phyloP scores from a whole-genome alignment of 2,888 invertebrate species.

The Drosophila vallismaia region DNA sequence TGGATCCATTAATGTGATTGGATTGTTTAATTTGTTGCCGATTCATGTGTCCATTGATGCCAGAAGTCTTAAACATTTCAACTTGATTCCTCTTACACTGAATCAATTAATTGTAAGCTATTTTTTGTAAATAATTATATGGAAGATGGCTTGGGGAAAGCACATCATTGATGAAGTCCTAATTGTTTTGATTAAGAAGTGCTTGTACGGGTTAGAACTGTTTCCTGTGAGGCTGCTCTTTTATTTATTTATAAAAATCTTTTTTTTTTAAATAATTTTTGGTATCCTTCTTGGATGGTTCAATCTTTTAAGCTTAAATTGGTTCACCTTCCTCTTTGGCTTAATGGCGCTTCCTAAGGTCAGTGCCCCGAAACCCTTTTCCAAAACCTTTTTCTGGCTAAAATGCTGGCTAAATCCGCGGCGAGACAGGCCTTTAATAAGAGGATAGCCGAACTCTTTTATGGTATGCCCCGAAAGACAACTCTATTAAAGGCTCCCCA shows the following conservation, averaged over 20 bases:
- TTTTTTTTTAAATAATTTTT: background rate
- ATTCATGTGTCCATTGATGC: background rate
- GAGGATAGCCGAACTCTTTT: slow-evolving; percentile 69
- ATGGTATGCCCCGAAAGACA: slow-evolving; percentile 44
- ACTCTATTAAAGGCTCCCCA: slow-evolving; percentile 65
- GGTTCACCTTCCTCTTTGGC: background rate
- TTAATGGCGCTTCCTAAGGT: slow-evolving; percentile 49
- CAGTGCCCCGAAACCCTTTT: slow-evolving; percentile 6
- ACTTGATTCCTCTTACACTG: background rate
- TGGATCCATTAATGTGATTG: background rate
- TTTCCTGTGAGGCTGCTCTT: too few species aligned
- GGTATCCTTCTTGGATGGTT: background rate
- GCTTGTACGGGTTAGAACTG: background rate
- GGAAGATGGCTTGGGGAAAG: too few species aligned
- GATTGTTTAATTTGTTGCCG: background rate
- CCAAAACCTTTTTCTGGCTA: slow-evolving; percentile 18
- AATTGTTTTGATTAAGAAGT: background rate
- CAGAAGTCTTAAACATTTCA: background rate
- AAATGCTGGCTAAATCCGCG: slow-evolving; percentile 38
- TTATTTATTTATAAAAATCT: background rate
- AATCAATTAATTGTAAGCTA: background rate
- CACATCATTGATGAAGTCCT: background rate
- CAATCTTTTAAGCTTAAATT: background rate
- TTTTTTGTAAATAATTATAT: background rate
- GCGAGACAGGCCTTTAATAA: slow-evolving; percentile 67